Base-by-base conservation (phyloP, 2,797 vertebrate species). In the Thamnophis elegans region DNA sequence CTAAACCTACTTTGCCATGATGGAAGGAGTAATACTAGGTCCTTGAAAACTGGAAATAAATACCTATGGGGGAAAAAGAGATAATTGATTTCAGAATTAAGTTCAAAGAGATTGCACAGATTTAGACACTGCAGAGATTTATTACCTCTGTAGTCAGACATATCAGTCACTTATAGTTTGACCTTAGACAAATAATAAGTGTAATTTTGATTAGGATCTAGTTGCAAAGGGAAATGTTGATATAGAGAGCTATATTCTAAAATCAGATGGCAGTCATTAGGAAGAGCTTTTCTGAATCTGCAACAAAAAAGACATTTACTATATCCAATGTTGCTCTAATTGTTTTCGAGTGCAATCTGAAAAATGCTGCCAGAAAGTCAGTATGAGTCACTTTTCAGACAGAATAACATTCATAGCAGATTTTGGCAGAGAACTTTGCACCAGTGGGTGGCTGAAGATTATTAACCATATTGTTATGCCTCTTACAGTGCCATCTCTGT, bases 281-380 rank as follows among this genome's bases (percentile, higher is more conserved):
- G 0, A 2, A 65, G 87, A 58, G 56, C 54, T 92, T 42, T 42
- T 42, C 4, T 42, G 42, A 92, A 86, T 88, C 89, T 93, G 95
- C 93, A 92, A 28, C 87, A 91, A 42, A 90, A 90, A 82, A 95
- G 93, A 73, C 78, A 0, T 59, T 87, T 86, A 58, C 9, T 94
- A 82, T 91, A 94, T 95, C 91, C 93, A 91, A 0, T 92, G 93
- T 95, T 95, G 95, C 90, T 94, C 56, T 59, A 93, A 42, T 93
- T 94, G 89, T 95, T 96, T 95, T 95, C 96, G 95, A 92, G 95
- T 97, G 97, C 97, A 97, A 96, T 97, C 97, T 97, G 96, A 95
- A 95, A 95, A 92, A 96, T 7, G 82, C 93, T 95, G 96, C 96
- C 94, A 26, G 92, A 94, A 93, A 96, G 95, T 91, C 95, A 90